Percentiles rank a stretch among this genome's conserved stretches.
Evolutionary conservation across 2,888 invertebrate species (phyloP).

Genomic region (Alentia gelatinosa): DNA sequence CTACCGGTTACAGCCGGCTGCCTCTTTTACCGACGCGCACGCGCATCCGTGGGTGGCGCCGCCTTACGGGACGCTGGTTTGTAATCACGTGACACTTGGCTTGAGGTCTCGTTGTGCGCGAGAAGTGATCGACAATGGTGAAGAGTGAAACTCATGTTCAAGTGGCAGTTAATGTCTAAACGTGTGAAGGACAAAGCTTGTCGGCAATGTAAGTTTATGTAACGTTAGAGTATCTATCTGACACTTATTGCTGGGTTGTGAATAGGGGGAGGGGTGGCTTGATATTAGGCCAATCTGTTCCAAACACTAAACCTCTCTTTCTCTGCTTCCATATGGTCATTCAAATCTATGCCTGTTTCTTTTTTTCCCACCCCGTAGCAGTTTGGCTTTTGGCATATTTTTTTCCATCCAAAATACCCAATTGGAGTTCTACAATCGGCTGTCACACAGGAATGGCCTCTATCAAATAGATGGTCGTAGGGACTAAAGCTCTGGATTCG

Average conservation of each 20-base stretch:
- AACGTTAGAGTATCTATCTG: neutral
- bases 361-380: too few species aligned
- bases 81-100: constrained; percentile 42
- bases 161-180: constrained; percentile 22
- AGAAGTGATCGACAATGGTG: constrained; percentile 31
- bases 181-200: neutral
- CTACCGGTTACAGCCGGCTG: constrained; percentile 17
- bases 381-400: too few species aligned
- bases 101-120: neutral
- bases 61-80: neutral
- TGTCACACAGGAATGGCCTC: too few species aligned
- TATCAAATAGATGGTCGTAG: too few species aligned
- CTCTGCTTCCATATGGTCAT: too few species aligned
- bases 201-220: constrained; percentile 47
- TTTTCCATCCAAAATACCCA: too few species aligned
- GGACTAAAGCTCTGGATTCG: too few species aligned
- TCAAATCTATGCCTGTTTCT: too few species aligned
- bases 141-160: neutral
- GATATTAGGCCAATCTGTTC: neutral
- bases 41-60: neutral
- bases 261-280: neutral
- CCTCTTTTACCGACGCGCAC: neutral
- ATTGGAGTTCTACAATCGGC: too few species aligned
- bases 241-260: neutral
- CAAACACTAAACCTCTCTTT: too few species aligned